These are phyloP conservation scores for Poeciliopsis presidionis DNA, from an alignment of 2,797 vertebrate genomes.

Conservation along the genomic window DNA sequence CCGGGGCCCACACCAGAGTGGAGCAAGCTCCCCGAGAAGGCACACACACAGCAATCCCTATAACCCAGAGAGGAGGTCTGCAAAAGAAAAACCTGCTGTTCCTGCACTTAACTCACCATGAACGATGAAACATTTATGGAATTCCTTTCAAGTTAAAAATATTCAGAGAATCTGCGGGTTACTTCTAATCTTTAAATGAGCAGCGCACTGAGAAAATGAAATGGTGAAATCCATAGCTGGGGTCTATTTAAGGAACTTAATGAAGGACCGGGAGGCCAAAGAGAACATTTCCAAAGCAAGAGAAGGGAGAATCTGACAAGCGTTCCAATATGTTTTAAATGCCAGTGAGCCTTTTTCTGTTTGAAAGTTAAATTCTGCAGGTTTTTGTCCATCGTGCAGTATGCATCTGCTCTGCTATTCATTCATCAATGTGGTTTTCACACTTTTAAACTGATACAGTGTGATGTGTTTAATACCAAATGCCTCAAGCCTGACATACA, in stretches of 20 bases:
- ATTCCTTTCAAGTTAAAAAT: conserved; percentile 59
- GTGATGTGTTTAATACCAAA: background rate
- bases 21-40: conserved; percentile 35
- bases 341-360: background rate
- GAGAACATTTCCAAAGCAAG: background rate
- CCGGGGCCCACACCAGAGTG: conserved; percentile 33
- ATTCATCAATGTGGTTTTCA: background rate
- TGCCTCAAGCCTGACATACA: background rate
- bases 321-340: background rate
- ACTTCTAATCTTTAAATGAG: conserved; percentile 31
- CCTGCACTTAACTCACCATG: conserved; percentile 61
- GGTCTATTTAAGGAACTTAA: background rate
- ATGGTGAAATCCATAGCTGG: background rate
- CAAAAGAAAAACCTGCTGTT: background rate
- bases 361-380: background rate
- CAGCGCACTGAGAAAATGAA: background rate
- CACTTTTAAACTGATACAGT: background rate
- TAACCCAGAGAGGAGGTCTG: conserved; percentile 33
- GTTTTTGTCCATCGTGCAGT: background rate
- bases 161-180: conserved; percentile 51
- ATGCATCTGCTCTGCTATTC: background rate
- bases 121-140: conserved; percentile 72
- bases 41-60: conserved; percentile 38
- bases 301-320: background rate
- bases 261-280: background rate